Base-by-base conservation (phyloP, 2,888 invertebrate species). In the Catocala fraxini region DNA sequence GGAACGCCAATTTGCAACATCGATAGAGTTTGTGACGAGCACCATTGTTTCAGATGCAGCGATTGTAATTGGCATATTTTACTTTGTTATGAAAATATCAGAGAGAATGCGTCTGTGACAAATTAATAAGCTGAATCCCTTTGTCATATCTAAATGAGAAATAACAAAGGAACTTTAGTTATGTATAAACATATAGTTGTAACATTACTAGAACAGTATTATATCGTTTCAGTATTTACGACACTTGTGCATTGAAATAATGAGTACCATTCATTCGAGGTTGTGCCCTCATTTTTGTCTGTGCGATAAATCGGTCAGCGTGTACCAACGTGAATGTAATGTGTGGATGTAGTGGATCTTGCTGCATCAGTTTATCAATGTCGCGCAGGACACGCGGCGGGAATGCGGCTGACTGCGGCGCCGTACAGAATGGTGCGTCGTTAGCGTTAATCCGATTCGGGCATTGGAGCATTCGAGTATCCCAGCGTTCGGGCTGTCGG, bases 361-460 rank as follows among this genome's bases (percentile, higher is more conserved):
- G 61, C 63, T 76, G 74, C 66, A 70, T 65, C 70, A 73, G 87
- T 88, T 86, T 85, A 86, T 87, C 87, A 84, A 83, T 82, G 84
- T 82, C 80, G 78, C 64, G 64, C 74, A 77, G 80, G 74, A 76
- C 76, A 74, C 77, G 78, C 75, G 70, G 75, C 72, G 76, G 77
- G 84, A 80, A 82, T 83, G 86, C 79, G 78, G 74, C 79, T 77
- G 75, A 73, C 74, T 81, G 81, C 79, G 79, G 81, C 68, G 76
- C 76, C 77, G 71, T 80, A 76, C 80, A 89, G 91, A 92, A 92
- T 92, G 85, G 91, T 82, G 85, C 87, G 88, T 93, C 92, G 92
- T 93, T 93, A 93, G 89, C 83, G 86, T 81, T 92, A 92, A 92
- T 92, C 90, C 85, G 87, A 92, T 92, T 90, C 86, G 89, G 88